Evolutionary conservation across 2,113 vertebrate genomes (phyloP).

Genomic region (Pyxicephalus adspersus): DNA sequence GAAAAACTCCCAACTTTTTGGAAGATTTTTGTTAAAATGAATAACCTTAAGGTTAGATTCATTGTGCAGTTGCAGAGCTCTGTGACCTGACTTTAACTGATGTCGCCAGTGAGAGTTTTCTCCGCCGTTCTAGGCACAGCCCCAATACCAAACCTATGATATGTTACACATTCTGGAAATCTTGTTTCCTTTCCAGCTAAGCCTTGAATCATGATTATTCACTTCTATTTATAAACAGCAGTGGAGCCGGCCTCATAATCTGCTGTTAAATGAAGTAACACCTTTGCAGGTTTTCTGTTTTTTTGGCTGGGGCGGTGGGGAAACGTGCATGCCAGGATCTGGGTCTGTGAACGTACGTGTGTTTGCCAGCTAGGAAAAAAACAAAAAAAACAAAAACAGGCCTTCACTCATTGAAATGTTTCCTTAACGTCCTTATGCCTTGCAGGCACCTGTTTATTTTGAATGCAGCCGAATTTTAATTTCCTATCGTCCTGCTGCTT

Average conservation of each 20-base stretch:
- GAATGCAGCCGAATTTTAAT: conserved; percentile 43
- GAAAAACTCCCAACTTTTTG: too few relatives aligned
- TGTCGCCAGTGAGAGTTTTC: too few relatives aligned
- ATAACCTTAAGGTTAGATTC: too few relatives aligned
- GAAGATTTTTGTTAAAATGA: too few relatives aligned
- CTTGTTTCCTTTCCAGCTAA: conserved; percentile 8
- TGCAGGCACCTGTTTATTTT: conserved; percentile 50
- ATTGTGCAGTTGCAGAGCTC: too few relatives aligned
- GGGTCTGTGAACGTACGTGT: conserved; percentile 8
- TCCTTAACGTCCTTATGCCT: conserved; percentile 20
- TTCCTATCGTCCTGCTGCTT: conserved; percentile 42
- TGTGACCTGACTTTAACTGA: too few relatives aligned
- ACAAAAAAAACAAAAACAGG: background rate
- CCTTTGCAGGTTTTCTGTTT: conserved; percentile 29
- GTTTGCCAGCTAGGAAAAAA: conserved; percentile 20
- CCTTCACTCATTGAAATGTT: conserved; percentile 32
- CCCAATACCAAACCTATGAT: background rate
- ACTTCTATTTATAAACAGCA: conserved; percentile 14
- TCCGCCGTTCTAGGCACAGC: too few relatives aligned
- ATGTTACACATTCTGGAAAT: background rate
- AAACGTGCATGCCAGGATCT: conserved; percentile 8
- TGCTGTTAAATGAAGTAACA: conserved; percentile 36
- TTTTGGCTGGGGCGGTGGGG: conserved; percentile 21
- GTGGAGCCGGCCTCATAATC: background rate
- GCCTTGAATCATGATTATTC: conserved; percentile 17